Base-by-base conservation (phyloP, 1,140 invertebrate species). In the Drosophila equinoxialis region DNA sequence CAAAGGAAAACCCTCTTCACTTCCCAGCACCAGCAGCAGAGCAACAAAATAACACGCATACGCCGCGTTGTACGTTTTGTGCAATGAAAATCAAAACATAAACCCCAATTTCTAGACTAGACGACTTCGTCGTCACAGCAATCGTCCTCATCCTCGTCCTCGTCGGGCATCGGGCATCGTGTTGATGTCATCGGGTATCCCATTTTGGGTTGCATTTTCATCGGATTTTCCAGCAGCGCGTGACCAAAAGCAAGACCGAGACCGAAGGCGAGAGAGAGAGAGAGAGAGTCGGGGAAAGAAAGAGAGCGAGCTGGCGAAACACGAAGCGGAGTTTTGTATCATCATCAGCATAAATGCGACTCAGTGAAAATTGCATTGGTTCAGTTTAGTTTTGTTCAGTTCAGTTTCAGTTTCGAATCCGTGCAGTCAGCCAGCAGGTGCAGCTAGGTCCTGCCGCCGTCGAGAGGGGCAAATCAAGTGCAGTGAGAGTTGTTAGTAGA, bases 301-400 rank as follows among this genome's bases (percentile, higher is more conserved):
- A 42, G 64, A 41, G 41, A 20, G 37, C 20, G 68, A 65, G 72
- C 11, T 3, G 23, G 17, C 48, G 30, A 30, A 30, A 30, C 66
- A 84, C 84, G 84, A 87, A 83, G 37, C 37, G 83, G 84, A 87
- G 83, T 87, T 87, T 74, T 26, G 72, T 57, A 45, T 42, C 68
- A 58, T 73, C 68, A 65, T 48, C 62, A 68, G 54, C 83, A 77
- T 68, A 79, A 87, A 74, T 75, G 73, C 58, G 42, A 68, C 72
- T 51, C 68, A 54, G 48, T 65, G 73, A 33, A 71, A 86, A 87
- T 67, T 86, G 83, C 83, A 86, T 83, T 79, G 33, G 17, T 79
- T 87, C 77, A 89, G 84, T 87, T 89, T 74, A 77, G 81, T 81
- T 87, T 64, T 80, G 83, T 87, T 79, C 66, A 83, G 83, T 87